phyloP scores from a whole-genome alignment of 2,888 invertebrate species.

The Eutolmus rufibarbis region DNA sequence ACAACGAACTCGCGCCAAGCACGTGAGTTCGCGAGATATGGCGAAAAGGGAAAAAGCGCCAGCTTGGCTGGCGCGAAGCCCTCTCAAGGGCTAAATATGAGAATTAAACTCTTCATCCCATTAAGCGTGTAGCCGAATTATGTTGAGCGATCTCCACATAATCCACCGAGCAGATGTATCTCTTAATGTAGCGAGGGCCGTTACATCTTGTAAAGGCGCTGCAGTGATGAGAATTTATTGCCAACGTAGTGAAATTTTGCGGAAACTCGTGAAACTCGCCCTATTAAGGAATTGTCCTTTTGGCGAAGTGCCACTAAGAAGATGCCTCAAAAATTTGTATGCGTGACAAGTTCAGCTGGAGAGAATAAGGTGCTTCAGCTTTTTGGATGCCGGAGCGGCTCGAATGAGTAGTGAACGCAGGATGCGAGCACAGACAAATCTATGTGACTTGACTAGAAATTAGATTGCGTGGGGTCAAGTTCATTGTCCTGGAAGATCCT shows the following conservation, averaged over 20 bases:
- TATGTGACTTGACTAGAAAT: constrained; percentile 14
- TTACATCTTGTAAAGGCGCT: neutral
- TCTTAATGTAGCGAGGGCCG: neutral
- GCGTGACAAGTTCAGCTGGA: neutral
- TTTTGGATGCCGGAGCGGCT: neutral
- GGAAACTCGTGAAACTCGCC: neutral
- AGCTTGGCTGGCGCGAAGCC: neutral
- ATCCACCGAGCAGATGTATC: neutral
- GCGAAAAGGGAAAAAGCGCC: neutral
- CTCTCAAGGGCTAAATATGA: neutral
- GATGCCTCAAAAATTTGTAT: constrained; percentile 14
- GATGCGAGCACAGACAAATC: neutral
- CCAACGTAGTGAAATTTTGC: constrained; percentile 4
- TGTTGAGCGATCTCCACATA: neutral
- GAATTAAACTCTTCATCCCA: constrained; percentile 14
- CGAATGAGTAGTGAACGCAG: neutral
- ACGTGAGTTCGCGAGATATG: neutral
- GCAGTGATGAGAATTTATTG: constrained; percentile 25
- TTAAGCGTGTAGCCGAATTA: constrained; percentile 22
- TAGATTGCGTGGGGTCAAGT: constrained; percentile 16
- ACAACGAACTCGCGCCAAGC: neutral
- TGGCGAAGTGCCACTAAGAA: neutral
- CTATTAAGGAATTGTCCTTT: neutral
- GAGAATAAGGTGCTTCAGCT: neutral
- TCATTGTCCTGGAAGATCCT: constrained; percentile 21